Evolutionary conservation across 2,113 vertebrate genomes (phyloP), one percentile per base, ranked within the genome.

Genomic region (Suncus etruscus): DNA sequence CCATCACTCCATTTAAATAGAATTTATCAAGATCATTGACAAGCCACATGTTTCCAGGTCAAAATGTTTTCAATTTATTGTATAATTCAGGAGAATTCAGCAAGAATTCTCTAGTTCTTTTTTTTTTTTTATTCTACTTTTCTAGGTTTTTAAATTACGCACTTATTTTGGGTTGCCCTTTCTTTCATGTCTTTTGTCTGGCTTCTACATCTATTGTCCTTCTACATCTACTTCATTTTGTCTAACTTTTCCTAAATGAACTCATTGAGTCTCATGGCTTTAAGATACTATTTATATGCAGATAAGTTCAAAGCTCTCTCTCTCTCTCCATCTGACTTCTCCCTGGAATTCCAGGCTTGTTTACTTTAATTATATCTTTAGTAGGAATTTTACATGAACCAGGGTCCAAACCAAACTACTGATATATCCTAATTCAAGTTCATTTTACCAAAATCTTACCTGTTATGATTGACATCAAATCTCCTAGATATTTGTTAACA

Each of bases 31-130:
- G 66, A 11, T 90, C 27, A 79, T 15, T 45, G 61, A 14, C 27
- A 27, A 68, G 66, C 47, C 70, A n/a, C 24, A 51, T 69, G n/a
- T 72, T 77, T 83, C 73, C 66, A 87, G 68, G 78, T 51, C 90
- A 79, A 73, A 54, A 45, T 3, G 1, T 54, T 61, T 48, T 79
- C n/a, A 20, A 25, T 31, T 87, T 20, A 83, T 14, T n/a, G 51
- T 45, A 63, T n/a, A 89, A 11, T 22, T 66, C 4, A 47, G 61
- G 32, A 48, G 27, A 70, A 39, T 18, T 45, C 27, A 10, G 7
- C 16, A 32, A 3, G 39, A 1, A n/a, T n/a, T n/a, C n/a, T n/a
- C n/a, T n/a, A n/a, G n/a, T n/a, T n/a, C n/a, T n/a, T n/a, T n/a
- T n/a, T n/a, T n/a, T n/a, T 31, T 9, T 8, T 22, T 20, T 4